A percentile compares a stretch with the other conserved stretches of the same genome.
Evolutionary conservation across 2,888 invertebrate genomes (phyloP).

Genomic region (Sepiola atlantica): DNA sequence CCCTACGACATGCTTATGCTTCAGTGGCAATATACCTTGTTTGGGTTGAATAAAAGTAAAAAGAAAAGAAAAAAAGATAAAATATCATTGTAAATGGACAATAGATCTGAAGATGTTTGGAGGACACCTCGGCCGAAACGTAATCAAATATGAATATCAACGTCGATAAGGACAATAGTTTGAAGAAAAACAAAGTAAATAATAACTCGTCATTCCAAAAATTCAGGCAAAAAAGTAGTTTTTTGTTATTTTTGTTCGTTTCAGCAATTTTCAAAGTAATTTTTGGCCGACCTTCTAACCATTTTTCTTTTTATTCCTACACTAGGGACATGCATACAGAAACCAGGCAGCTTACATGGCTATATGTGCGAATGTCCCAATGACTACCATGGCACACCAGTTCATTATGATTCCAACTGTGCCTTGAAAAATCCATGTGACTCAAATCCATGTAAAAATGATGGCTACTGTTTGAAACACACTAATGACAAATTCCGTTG

Average conservation of each 20-base stretch:
- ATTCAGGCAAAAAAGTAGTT: no score
- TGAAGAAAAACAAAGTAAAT: no score
- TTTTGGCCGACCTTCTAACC: neutral
- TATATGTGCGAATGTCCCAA: constrained; percentile 50
- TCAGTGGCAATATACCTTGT: no score
- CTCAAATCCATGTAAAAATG: constrained; percentile 49
- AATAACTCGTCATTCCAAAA: no score
- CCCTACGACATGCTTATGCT: no score
- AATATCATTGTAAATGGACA: no score
- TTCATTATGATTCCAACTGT: constrained; percentile 50
- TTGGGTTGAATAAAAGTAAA: no score
- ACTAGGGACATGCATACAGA: constrained; percentile 45
- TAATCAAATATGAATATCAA: no score
- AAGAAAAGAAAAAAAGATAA: no score
- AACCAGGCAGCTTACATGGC: constrained; percentile 35
- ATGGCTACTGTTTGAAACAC: constrained; percentile 47
- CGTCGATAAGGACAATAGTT: no score
- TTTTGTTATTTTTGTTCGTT: neutral
- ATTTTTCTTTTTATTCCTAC: neutral
- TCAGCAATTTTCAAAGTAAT: neutral
- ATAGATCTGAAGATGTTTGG: no score
- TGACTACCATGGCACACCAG: neutral
- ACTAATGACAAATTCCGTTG: constrained; percentile 50
- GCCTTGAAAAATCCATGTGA: constrained; percentile 51
- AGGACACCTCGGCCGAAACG: no score